These are phyloP conservation scores for Hepsetus odoe DNA, from an alignment of 2,113 vertebrate genomes.

Conservation along the genomic window DNA sequence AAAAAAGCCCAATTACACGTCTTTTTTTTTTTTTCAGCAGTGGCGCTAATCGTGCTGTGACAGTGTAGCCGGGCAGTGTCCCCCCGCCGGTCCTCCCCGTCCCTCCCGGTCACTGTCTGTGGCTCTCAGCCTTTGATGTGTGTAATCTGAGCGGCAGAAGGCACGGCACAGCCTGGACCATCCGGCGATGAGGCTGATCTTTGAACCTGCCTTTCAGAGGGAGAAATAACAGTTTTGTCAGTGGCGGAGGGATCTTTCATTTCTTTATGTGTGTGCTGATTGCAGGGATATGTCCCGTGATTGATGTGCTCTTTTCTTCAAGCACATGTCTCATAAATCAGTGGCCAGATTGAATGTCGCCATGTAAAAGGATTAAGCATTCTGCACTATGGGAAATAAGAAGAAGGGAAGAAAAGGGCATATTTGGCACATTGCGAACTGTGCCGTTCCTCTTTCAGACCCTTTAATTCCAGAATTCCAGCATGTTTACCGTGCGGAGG, in stretches of 20 bases:
- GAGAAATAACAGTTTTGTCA: constrained; percentile 67
- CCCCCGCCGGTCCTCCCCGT: constrained; percentile 68
- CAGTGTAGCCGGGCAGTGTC: constrained; percentile 65
- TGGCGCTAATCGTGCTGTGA: constrained; percentile 69
- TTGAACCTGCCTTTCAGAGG: constrained; percentile 74
- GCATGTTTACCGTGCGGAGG: constrained; percentile 24
- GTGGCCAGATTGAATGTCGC: constrained; percentile 24
- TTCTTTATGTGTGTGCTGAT: constrained; percentile 47
- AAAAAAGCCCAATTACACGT: constrained; percentile 60
- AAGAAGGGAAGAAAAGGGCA: background rate
- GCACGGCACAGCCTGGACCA: constrained; percentile 65
- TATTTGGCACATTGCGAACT: background rate
- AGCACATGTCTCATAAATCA: constrained; percentile 44
- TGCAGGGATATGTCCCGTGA: constrained; percentile 39
- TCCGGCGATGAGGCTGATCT: constrained; percentile 75
- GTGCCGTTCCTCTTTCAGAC: background rate
- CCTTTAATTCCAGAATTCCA: constrained; percentile 57
- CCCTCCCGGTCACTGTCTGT: constrained; percentile 68
- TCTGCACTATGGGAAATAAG: background rate
- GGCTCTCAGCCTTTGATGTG: constrained; percentile 73
- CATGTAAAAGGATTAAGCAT: constrained; percentile 36
- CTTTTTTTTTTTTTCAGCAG: constrained; percentile 49
- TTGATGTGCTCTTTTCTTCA: constrained; percentile 43
- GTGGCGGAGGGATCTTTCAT: constrained; percentile 32
- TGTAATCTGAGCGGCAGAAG: constrained; percentile 78